A percentile compares a stretch with the other conserved stretches of the same genome.
Conservation (phyloP, 2,888 invertebrate species). For the Mesochorus sp. region DNA sequence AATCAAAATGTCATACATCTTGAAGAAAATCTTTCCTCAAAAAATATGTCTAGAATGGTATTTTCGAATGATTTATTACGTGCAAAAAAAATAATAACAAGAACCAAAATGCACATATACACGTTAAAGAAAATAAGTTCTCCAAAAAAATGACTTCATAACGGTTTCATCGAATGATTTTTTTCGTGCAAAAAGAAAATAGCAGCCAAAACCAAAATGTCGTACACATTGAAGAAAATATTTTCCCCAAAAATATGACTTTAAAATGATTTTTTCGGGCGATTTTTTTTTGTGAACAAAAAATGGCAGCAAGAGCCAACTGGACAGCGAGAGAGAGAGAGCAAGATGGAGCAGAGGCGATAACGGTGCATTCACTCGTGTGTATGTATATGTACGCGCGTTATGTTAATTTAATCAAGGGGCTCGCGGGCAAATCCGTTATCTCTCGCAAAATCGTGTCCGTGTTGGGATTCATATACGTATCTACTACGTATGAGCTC, state of each 20-base stretch:
- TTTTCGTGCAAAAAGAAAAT: no score
- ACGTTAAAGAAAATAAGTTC: no score
- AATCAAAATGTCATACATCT: background rate
- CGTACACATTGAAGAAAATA: no score
- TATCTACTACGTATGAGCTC: conserved; percentile 34
- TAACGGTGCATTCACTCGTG: background rate
- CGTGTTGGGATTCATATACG: conserved; percentile 41
- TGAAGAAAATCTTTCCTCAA: background rate
- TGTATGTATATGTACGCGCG: background rate
- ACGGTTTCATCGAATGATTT: no score
- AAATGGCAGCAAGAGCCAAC: no score
- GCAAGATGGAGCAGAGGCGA: background rate
- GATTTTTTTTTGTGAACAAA: no score
- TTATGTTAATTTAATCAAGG: conserved; percentile 61
- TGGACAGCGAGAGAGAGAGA: background rate
- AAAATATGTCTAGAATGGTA: background rate
- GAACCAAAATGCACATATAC: no score
- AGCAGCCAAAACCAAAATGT: no score
- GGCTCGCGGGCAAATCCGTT: conserved; percentile 20
- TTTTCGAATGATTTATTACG: background rate
- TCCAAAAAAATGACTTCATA: no score
- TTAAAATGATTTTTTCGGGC: no score
- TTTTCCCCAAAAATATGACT: no score
- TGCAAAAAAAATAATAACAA: background rate
- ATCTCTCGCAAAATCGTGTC: conserved; percentile 50